These are phyloP conservation scores for Pangasius djambal DNA, from an alignment of 2,797 vertebrate species.

Conservation along the genomic window DNA sequence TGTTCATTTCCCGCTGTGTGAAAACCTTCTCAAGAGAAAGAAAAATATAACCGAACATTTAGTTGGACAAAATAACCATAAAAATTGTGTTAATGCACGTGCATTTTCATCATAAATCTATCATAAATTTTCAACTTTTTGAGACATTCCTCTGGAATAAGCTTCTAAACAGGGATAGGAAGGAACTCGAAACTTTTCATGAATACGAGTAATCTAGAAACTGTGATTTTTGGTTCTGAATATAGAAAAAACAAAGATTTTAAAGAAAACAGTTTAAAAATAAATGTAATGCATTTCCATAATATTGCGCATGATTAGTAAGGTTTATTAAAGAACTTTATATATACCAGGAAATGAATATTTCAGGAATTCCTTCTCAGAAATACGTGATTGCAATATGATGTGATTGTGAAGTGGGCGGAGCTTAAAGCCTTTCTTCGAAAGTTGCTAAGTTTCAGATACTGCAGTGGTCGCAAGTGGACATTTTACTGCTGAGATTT, in stretches of 20 bases:
- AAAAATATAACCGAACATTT: too few species aligned
- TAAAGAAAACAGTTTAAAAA: not conserved
- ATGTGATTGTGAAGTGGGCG: not conserved
- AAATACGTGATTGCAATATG: not conserved
- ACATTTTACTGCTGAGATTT: not conserved
- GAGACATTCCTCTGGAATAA: not conserved
- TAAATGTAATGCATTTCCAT: not conserved
- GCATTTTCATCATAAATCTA: too few species aligned
- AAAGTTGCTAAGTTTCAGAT: not conserved
- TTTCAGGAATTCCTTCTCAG: not conserved
- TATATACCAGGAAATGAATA: not conserved
- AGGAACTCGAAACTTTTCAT: not conserved
- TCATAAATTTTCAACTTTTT: not conserved
- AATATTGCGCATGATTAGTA: not conserved
- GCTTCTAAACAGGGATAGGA: not conserved
- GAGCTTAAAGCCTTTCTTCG: not conserved
- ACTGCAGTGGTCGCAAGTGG: not conserved
- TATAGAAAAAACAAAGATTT: too few species aligned
- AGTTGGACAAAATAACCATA: too few species aligned
- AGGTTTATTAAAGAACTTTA: not conserved
- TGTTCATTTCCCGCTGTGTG: not conserved
- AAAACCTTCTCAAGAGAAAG: too few species aligned
- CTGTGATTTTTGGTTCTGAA: too few species aligned
- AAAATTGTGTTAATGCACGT: too few species aligned
- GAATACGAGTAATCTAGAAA: not conserved